Evolutionary conservation across 1,140 invertebrate genomes (phyloP).

Genomic region (Telenomus remus): DNA sequence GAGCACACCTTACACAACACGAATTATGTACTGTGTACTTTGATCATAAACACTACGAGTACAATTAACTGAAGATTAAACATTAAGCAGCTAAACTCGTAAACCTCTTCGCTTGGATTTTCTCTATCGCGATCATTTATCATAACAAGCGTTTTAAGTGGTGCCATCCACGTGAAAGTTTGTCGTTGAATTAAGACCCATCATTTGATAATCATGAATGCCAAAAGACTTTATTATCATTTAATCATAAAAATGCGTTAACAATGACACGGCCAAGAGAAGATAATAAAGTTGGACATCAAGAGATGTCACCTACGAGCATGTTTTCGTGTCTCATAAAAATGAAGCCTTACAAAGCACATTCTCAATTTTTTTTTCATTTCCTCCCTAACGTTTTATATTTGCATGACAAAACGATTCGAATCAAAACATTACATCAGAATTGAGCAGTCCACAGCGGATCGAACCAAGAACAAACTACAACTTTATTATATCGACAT

Average conservation of each 20-base stretch:
- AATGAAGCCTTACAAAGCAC: too few relatives aligned
- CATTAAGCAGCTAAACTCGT: slow-evolving; percentile 16
- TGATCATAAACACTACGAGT: slow-evolving; percentile 15
- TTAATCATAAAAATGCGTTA: too few relatives aligned
- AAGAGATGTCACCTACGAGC: too few relatives aligned
- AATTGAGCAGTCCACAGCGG: neutral
- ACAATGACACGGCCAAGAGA: too few relatives aligned
- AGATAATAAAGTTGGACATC: too few relatives aligned
- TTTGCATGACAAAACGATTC: slow-evolving; percentile 1
- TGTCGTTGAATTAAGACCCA: too few relatives aligned
- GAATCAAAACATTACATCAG: slow-evolving; percentile 24
- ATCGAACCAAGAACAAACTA: slow-evolving; percentile 8
- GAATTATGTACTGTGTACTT: neutral
- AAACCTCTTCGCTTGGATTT: slow-evolving; percentile 23
- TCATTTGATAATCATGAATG: too few relatives aligned
- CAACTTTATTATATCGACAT: slow-evolving; percentile 29
- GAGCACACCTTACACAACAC: too few relatives aligned
- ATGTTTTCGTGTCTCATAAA: too few relatives aligned
- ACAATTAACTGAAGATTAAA: slow-evolving; percentile 27
- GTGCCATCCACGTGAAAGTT: slow-evolving; percentile 15
- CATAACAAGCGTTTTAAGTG: slow-evolving; percentile 27
- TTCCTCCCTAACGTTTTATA: too few relatives aligned
- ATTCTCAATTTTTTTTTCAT: too few relatives aligned
- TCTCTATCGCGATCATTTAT: slow-evolving; percentile 2
- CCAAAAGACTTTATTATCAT: too few relatives aligned